These are phyloP conservation scores for Tenthredo notha DNA, from an alignment of 2,888 invertebrate species.

Conservation along the genomic window DNA sequence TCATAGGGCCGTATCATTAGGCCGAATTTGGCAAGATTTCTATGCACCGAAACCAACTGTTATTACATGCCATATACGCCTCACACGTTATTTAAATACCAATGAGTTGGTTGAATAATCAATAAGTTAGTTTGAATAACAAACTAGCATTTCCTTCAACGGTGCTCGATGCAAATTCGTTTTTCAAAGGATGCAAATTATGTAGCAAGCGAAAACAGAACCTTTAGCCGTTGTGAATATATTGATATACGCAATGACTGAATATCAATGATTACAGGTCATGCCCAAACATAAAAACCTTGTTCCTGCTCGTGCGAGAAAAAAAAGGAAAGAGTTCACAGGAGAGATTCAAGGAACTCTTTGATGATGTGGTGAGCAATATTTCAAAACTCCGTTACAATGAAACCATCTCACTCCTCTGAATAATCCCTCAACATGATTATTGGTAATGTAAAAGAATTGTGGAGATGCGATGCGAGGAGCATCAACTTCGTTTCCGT, in stretches of 20 bases:
- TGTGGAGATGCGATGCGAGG: neutral
- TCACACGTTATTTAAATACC: neutral
- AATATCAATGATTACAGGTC: constrained; percentile 62
- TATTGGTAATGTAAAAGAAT: neutral
- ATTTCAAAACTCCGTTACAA: neutral
- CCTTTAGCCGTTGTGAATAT: neutral
- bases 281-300: constrained; percentile 71
- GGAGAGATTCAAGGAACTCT: constrained; percentile 72
- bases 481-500: constrained; percentile 53
- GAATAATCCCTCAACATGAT: neutral
- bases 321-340: constrained; percentile 74
- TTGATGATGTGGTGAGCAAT: constrained; percentile 72
- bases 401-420: neutral
- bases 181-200: neutral
- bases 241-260: neutral
- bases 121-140: neutral
- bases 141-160: neutral
- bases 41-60: neutral
- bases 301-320: constrained; percentile 73
- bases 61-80: neutral
- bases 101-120: neutral
- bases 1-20: neutral
- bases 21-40: neutral
- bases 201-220: neutral
- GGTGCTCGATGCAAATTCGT: neutral